Base-by-base conservation (phyloP, 1,140 invertebrate genomes). In the Acromyrmex echinatior region DNA sequence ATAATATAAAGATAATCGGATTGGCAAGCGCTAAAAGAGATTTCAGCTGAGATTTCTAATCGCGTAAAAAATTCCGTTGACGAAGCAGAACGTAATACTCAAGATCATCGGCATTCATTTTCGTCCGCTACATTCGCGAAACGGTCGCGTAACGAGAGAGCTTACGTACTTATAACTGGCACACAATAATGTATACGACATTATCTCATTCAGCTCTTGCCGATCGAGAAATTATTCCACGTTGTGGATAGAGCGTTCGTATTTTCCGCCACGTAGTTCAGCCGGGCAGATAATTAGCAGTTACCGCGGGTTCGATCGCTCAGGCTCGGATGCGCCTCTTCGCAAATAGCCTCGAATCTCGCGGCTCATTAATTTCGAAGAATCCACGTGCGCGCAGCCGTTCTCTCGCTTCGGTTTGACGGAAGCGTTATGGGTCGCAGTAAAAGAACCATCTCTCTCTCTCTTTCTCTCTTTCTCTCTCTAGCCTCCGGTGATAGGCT, bases 321-420 rank as follows among this genome's bases (percentile, higher is more conserved):
- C 56, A 60, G 18, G 56, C 74, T 25, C 51, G 71, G 21, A 60
- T 63, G 63, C 35, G 84, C 76, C 53, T 80, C 73, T 35, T 81
- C 77, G 77, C 80, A 82, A 90, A 91, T 71, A 86, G 77, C 63
- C 77, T 90, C 89, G 81, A 90, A 90, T 88, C 79, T 90, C 87
- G 90, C 88, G 91, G 88, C 89, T 90, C 93, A 93, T 93, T 93
- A 93, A 93, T 93, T 90, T 90, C 89, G 82, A 88, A 90, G 87
- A 91, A 93, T 89, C 89, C 86, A 90, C 89, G 88, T 80, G 89
- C 88, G 86, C 86, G 87, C 84, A 49, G 88, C 87, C 87, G 71
- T 45, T 62, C 77, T 56, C 58, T 84, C 77, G 60, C 31, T 51
- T 51, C 45, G 35, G 56, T 16, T 39, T 51, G 71, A 73, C 53